phyloP scores from a whole-genome alignment of 2,113 vertebrate species.

The Dissostichus mawsoni region DNA sequence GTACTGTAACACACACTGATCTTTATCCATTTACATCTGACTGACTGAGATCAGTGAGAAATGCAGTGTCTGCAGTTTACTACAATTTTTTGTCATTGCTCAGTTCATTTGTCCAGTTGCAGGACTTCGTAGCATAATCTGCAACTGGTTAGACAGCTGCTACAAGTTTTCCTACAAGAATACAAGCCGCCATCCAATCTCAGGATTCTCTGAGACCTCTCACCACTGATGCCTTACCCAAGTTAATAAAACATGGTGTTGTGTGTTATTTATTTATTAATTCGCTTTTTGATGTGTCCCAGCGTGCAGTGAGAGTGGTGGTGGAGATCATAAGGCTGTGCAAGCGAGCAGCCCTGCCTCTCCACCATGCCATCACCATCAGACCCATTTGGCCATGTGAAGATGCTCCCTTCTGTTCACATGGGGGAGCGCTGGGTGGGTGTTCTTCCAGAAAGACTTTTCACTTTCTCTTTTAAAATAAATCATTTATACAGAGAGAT shows the following conservation, averaged over 20 bases:
- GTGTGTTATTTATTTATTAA: constrained; percentile 83
- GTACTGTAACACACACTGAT: not conserved
- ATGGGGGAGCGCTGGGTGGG: constrained; percentile 36
- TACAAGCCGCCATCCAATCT: constrained; percentile 56
- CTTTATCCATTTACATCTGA: not conserved
- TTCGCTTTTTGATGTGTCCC: constrained; percentile 77
- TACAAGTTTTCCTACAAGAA: constrained; percentile 54
- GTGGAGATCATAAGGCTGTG: constrained; percentile 62
- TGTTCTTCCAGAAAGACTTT: constrained; percentile 68
- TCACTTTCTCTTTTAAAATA: constrained; percentile 72
- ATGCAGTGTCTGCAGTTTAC: not conserved
- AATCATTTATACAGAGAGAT: constrained; percentile 82
- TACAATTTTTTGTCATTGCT: not conserved
- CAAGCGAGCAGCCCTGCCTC: constrained; percentile 53
- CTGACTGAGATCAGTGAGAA: not conserved
- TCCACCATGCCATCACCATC: constrained; percentile 67
- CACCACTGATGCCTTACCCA: constrained; percentile 55
- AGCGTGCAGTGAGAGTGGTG: constrained; percentile 55
- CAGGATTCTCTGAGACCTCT: constrained; percentile 59
- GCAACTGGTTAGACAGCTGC: constrained; percentile 37
- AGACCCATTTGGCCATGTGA: constrained; percentile 77
- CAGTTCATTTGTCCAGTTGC: not conserved
- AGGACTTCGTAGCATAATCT: constrained; percentile 14
- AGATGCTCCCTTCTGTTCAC: constrained; percentile 67
- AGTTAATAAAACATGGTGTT: constrained; percentile 83